Evolutionary conservation across 2,113 vertebrate genomes (phyloP), one percentile per base, ranked within the genome.

Genomic region (Cheirogaleus medius): DNA sequence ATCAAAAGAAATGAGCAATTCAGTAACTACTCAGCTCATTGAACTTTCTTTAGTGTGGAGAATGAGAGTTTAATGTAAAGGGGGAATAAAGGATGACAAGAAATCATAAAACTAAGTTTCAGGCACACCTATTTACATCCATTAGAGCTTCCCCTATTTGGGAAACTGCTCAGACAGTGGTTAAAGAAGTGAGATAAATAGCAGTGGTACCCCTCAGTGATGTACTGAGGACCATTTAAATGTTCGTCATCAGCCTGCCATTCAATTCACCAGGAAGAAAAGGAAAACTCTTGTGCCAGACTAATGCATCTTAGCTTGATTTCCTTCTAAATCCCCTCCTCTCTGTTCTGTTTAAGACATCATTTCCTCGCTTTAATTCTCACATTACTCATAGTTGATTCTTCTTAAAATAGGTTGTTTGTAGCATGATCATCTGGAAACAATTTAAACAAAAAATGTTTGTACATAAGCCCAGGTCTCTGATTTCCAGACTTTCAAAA

Each of bases 81-180:
- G 63, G 2, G 44, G 23, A 15, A 49, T 73, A 77, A 93, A 76
- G 32, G 39, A 58, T 8, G 69, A 42, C 32, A 71, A 90, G 87
- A 92, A 63, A 73, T 89, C 29, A 25, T 87, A 56, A 84, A 93
- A 15, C 42, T n/a, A 10, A 76, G 44, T 54, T 95, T 76, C 25
- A 81, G 83, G 7, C 49, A 6, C 69, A 69, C 6, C 68, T 44
- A 74, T 93, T 86, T 74, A 86, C 83, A 91, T 77, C 91, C 94
- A 92, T 97, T 92, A 96, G 90, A 1, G 58, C 52, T 20, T 83
- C 58, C 58, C 60, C 87, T 71, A 0, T 87, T 89, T 93, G 93
- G 90, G 90, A 97, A 92, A 66, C 37, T 56, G 80, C 74, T 97
- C 96, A 96, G 96, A 95, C 89, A 80, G 92, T 84, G 98, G 95